A percentile compares a stretch with the other conserved stretches of the same genome.
These are phyloP conservation scores for Alloplasta piceator DNA, from an alignment of 2,888 invertebrate species.

Conservation along the genomic window DNA sequence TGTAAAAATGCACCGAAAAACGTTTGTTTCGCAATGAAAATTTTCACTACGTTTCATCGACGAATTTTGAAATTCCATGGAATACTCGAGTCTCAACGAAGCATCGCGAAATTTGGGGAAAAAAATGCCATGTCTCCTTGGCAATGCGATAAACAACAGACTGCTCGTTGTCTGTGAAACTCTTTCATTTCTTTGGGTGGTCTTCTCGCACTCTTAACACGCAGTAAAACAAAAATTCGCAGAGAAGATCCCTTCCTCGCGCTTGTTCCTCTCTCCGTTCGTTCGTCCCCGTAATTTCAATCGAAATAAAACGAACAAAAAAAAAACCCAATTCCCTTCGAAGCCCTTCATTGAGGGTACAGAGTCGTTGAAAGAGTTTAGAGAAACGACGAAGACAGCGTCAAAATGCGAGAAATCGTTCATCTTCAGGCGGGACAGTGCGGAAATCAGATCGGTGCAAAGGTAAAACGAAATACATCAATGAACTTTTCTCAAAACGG, in stretches of 20 bases:
- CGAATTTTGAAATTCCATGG: slow-evolving; percentile 41
- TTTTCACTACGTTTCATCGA: background rate
- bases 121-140: slow-evolving; percentile 56
- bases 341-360: slow-evolving; percentile 6
- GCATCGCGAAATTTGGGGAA: slow-evolving; percentile 6
- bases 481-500: no score
- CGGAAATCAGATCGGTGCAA: slow-evolving; percentile 87
- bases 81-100: slow-evolving; percentile 38
- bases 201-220: slow-evolving; percentile 60
- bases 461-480: slow-evolving; percentile 81
- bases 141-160: slow-evolving; percentile 58
- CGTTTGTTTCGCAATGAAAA: no score
- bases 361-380: slow-evolving; percentile 21
- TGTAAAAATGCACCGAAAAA: no score
- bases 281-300: slow-evolving; percentile 32
- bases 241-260: slow-evolving; percentile 55
- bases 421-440: slow-evolving; percentile 87
- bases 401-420: slow-evolving; percentile 86
- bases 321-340: background rate
- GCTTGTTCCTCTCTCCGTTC: slow-evolving; percentile 51
- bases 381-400: slow-evolving; percentile 17
- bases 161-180: slow-evolving; percentile 53
- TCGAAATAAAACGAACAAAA: slow-evolving; percentile 31
- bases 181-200: slow-evolving; percentile 64
- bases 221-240: slow-evolving; percentile 51